Conservation (phyloP, 2,113 vertebrate genomes). For the Passer domesticus region DNA sequence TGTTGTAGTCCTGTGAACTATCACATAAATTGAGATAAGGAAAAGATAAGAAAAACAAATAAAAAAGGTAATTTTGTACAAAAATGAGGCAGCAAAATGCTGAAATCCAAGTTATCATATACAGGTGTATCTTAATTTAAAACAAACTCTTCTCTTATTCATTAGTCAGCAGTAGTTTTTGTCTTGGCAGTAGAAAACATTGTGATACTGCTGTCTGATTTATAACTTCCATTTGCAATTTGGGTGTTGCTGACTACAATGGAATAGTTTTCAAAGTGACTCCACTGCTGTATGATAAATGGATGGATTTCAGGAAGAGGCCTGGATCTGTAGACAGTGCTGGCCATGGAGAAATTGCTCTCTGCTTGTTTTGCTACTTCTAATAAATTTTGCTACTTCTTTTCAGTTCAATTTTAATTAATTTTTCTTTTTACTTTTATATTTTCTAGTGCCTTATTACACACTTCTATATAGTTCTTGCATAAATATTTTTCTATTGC, state of each 20-base stretch:
- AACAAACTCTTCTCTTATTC: conserved; percentile 1
- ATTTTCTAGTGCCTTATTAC: neutral
- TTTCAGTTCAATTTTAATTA: neutral
- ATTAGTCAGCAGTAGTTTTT: conserved; percentile 29
- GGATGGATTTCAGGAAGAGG: neutral
- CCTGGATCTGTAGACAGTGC: neutral
- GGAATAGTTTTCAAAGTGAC: conserved; percentile 44
- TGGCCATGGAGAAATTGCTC: neutral
- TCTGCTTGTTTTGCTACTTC: neutral
- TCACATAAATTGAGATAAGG: neutral
- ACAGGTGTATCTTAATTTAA: conserved; percentile 52
- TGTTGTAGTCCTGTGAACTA: neutral
- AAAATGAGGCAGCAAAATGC: conserved; percentile 2
- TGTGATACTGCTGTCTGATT: conserved; percentile 36
- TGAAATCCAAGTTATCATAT: conserved; percentile 19
- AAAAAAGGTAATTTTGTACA: neutral
- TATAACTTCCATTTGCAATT: conserved; percentile 25
- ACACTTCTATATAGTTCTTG: neutral
- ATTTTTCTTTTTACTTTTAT: neutral
- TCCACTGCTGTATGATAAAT: conserved; percentile 9
- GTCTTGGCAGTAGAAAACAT: conserved; percentile 6
- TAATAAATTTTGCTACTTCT: neutral
- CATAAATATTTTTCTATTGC: neutral
- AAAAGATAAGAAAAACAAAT: neutral
- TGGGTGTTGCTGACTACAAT: conserved; percentile 30